Evolutionary conservation across 2,113 vertebrate species (phyloP), one percentile per base, ranked within the genome.

Genomic region (Myxocyprinus asiaticus): DNA sequence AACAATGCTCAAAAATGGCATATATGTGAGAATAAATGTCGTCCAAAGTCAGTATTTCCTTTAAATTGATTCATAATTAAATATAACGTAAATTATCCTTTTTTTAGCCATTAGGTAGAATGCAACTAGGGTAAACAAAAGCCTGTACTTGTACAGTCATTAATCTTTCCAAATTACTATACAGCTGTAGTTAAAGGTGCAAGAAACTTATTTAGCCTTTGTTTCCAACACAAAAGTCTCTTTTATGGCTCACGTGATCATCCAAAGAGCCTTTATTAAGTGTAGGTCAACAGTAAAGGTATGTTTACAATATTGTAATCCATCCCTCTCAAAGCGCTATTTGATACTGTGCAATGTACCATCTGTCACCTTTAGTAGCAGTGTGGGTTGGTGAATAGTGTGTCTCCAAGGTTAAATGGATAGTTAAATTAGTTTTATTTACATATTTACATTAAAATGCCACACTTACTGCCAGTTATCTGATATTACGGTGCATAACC

Each of bases 291-390:
- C 74, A 77, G 70, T 67, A 76, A 77, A 53, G 17, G 70, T 55
- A 45, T 82, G 82, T 86, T 82, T 82, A 79, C 74, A 14, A 12
- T 80, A 82, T 33, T 65, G 72, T 79, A 84, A 84, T 84, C 74
- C 59, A 75, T 83, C 56, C 15, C 44, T 68, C 56, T 61, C n/a
- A 82, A 75, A 78, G 43, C 56, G 33, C 48, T 17, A 33, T 33
- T 33, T 33, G 22, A 33, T 8, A 61, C 79, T 81, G 76, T 79
- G 61, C 79, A 84, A 84, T 65, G 62, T 62, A 4, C 44, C 79
- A 79, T 79, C 63, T 47, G 45, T 84, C 79, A 78, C 10, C n/a
- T 81, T 77, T 78, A 81, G 67, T 67, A 68, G 50, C 33, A 9
- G 9, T 61, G 47, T 51, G 73, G 9, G 17, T n/a, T 76, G 65